Percentiles rank a stretch among this genome's conserved stretches.
phyloP scores from a whole-genome alignment of 2,113 vertebrate genomes.

The Zosterops hypoxanthus region DNA sequence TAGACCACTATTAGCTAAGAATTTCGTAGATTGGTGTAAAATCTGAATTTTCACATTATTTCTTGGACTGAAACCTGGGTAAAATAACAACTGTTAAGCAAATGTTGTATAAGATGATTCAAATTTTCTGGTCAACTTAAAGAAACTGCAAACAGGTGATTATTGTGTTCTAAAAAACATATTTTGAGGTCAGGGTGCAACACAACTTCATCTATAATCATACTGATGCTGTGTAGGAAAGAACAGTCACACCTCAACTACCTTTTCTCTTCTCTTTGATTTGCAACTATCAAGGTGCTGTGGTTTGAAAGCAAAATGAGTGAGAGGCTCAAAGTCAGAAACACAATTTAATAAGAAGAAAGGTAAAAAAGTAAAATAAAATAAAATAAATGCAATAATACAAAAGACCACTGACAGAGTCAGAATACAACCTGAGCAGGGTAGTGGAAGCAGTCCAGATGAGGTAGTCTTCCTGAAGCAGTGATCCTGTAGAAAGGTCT shows the following conservation, averaged over 20 bases:
- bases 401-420: too few species aligned
- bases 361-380: too few species aligned
- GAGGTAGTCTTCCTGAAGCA: too few species aligned
- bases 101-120: neutral
- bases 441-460: too few species aligned
- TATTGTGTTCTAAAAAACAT: neutral
- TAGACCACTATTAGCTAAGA: neutral
- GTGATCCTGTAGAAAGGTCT: too few species aligned
- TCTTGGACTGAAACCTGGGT: neutral
- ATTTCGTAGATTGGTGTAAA: neutral
- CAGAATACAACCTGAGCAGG: too few species aligned
- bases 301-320: too few species aligned
- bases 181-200: neutral
- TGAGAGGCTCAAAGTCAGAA: too few species aligned
- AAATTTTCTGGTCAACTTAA: neutral
- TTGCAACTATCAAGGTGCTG: neutral
- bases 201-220: too few species aligned
- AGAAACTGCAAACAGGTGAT: neutral
- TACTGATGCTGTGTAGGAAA: neutral
- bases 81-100: neutral
- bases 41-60: neutral
- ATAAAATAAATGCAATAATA: too few species aligned
- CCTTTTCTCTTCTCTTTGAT: neutral
- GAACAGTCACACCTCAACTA: neutral
- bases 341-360: too few species aligned